A percentile compares a stretch with the other conserved stretches of the same genome.
Evolutionary conservation across 2,113 vertebrate genomes (phyloP).

Genomic region (Bujurquina vittata): DNA sequence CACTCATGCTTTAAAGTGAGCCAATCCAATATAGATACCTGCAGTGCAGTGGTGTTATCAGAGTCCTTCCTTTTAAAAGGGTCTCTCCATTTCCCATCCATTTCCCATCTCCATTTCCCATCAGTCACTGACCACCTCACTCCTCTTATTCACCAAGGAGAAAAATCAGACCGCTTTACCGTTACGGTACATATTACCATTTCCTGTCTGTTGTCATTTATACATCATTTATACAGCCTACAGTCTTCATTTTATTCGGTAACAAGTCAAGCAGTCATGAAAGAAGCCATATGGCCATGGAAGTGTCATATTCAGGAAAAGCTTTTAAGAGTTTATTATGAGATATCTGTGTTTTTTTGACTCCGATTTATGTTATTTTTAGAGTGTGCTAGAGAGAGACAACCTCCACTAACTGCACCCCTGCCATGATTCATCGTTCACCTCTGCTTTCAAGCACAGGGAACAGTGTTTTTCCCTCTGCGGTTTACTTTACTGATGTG

Average conservation of each 20-base stretch:
- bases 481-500: slow-evolving; percentile 55
- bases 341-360: neutral
- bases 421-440: slow-evolving; percentile 40
- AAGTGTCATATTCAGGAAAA: slow-evolving; percentile 10
- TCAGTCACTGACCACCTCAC: neutral
- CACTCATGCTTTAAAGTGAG: slow-evolving; percentile 9
- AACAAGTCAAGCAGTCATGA: slow-evolving; percentile 14
- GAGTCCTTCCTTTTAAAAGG: neutral
- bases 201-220: slow-evolving; percentile 16
- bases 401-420: neutral
- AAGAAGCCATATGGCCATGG: slow-evolving; percentile 12
- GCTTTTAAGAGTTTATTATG: slow-evolving; percentile 13
- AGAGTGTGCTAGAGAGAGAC: neutral
- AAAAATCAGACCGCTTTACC: slow-evolving; percentile 2
- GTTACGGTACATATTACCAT: slow-evolving; percentile 1
- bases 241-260: neutral
- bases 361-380: slow-evolving; percentile 15
- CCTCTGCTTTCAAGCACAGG: slow-evolving; percentile 21
- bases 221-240: neutral
- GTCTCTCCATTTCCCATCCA: neutral
- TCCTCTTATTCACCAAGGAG: neutral
- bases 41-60: slow-evolving; percentile 9
- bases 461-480: slow-evolving; percentile 35
- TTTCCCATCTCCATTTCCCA: neutral
- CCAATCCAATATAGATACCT: neutral